Conservation (phyloP, 2,797 vertebrate species). For the Picus viridis region DNA sequence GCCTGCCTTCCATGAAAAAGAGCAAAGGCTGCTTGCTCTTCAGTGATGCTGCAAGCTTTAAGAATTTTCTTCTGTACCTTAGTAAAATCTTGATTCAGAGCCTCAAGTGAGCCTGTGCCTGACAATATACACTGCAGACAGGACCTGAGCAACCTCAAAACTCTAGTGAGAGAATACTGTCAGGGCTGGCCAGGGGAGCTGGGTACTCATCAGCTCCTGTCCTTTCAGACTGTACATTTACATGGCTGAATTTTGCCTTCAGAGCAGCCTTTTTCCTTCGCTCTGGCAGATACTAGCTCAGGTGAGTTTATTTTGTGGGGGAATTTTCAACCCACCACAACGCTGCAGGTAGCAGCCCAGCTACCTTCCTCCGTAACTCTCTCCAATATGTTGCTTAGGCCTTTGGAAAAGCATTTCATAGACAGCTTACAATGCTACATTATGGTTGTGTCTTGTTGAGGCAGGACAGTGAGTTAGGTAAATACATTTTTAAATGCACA, state of each 20-base stretch:
- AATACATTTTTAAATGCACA: not conserved
- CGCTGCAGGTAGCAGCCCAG: not conserved
- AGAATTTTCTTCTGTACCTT: not conserved
- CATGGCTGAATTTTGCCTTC: not conserved
- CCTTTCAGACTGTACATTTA: not conserved
- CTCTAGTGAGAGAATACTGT: not conserved
- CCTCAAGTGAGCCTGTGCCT: not conserved
- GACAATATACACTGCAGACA: not conserved
- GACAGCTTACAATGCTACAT: not conserved
- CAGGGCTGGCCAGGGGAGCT: not conserved
- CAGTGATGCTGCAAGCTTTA: not conserved
- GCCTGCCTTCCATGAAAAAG: fast-evolving
- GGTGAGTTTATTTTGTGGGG: no score
- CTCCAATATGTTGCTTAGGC: not conserved
- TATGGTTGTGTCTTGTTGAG: not conserved
- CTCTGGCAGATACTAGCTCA: no score
- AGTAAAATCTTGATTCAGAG: not conserved
- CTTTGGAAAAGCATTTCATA: not conserved
- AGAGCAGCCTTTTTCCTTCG: not conserved
- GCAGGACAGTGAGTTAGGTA: not conserved
- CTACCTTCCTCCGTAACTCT: not conserved
- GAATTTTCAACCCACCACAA: no score
- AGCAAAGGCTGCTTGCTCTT: not conserved
- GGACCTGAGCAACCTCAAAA: not conserved
- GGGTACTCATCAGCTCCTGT: not conserved